phyloP scores from a whole-genome alignment of 2,797 vertebrate species.

The Bryconaethiops microstoma region DNA sequence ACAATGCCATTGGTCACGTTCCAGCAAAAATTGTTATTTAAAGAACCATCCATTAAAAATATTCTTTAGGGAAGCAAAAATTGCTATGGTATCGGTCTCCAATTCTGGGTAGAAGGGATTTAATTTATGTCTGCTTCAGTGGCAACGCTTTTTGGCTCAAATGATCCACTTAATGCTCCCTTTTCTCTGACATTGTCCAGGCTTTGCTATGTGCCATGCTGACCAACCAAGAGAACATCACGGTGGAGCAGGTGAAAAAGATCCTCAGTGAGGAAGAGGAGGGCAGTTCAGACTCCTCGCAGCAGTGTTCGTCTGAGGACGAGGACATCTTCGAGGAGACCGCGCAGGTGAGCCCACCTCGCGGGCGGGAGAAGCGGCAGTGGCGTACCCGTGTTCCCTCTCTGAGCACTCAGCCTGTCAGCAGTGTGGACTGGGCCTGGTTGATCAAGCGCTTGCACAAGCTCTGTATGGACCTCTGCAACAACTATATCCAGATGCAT shows the following conservation, averaged over 20 bases:
- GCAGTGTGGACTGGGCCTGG: constrained; percentile 93
- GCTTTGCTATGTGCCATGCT: constrained; percentile 89
- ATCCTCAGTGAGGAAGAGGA: constrained; percentile 93
- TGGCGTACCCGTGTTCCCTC: constrained; percentile 87
- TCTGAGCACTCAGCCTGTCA: constrained; percentile 85
- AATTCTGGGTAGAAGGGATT: too few relatives aligned
- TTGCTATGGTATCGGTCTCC: too few relatives aligned
- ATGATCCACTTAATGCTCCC: neutral
- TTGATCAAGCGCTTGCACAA: constrained; percentile 92
- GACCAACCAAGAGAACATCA: constrained; percentile 89
- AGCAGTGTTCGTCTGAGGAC: constrained; percentile 93
- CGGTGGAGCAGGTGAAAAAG: constrained; percentile 91
- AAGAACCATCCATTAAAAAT: neutral
- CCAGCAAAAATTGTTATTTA: too few relatives aligned
- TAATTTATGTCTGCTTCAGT: too few relatives aligned
- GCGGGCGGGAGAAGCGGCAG: constrained; percentile 86
- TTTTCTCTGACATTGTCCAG: constrained; percentile 56
- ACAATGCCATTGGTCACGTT: too few relatives aligned
- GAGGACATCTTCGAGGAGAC: constrained; percentile 99
- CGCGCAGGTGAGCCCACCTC: constrained; percentile 93
- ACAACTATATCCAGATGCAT: constrained; percentile 96
- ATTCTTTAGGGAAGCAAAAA: neutral
- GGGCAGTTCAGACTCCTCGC: constrained; percentile 91
- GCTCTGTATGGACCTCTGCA: constrained; percentile 93
- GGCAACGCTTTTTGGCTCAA: neutral